Evolutionary conservation across 2,113 vertebrate genomes (phyloP), one percentile per base, ranked within the genome.

Genomic region (Gobiocypris rarus): DNA sequence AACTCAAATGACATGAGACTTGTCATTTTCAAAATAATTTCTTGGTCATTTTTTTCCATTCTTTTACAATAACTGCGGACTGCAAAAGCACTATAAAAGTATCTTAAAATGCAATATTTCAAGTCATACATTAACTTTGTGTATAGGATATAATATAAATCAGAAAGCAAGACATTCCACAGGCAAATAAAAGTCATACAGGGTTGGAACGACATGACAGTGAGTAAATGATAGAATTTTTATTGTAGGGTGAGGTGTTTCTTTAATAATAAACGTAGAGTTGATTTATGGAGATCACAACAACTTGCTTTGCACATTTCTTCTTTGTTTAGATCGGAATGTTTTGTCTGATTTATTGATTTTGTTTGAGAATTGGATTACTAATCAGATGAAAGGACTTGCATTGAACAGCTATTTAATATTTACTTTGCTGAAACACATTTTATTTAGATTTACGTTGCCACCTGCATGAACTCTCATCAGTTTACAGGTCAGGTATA

Each of bases 401-500:
- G 9, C 5, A 43, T 24, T 71, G 13, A 8, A n/a, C 38, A 56
- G 28, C 19, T 56, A 34, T 56, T 76, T 58, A 15, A 43, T 58
- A 10, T 77, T 34, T 77, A 41, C 34, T 58, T 17, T 58, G 31
- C 38, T 52, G 15, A 38, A 31, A 28, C 22, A 11, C 11, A 69
- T 59, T 71, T 74, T 43, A 54, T 77, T 71, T 24, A 48, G 74
- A 56, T 48, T 50, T 41, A 31, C n/a, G 26, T 61, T 45, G 22
- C 41, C 8, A 58, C 73, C 19, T 87, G 65, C 34, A 63, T 82
- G 61, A 78, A 82, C 45, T 78, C 50, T 2, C 41, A 65, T 87
- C 78, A 54, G 61, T 63, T 50, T 85, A 31, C 63, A 54, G 79
- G 70, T 81, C 65, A 43, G 15, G 78, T 26, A 41, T 6, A 22